A percentile compares a stretch with the other conserved stretches of the same genome.
These are phyloP conservation scores for Daptonema setosum DNA, from an alignment of 2,888 invertebrate species.

Conservation along the genomic window DNA sequence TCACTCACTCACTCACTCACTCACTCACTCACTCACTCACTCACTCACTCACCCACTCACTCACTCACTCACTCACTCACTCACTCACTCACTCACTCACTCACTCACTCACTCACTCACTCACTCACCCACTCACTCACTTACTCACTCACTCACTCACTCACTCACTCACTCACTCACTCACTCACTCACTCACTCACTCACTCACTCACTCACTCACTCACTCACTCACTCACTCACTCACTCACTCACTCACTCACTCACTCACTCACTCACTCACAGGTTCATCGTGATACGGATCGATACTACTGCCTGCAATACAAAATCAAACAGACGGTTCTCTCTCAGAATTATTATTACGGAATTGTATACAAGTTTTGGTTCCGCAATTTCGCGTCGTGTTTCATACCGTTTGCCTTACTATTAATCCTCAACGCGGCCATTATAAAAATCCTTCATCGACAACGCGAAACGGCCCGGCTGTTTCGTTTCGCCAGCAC, in stretches of 20 bases:
- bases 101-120: too few species aligned
- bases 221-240: neutral
- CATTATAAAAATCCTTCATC: neutral
- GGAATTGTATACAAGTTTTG: neutral
- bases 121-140: neutral
- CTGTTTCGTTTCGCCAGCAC: conserved; percentile 1
- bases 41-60: neutral
- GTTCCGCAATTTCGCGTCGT: neutral
- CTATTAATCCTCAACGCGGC: neutral
- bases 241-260: neutral
- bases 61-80: neutral
- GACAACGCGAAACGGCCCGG: neutral
- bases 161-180: neutral
- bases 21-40: neutral
- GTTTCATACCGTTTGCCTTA: neutral
- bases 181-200: neutral
- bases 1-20: neutral
- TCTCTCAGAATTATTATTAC: neutral
- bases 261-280: neutral
- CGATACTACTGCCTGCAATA: neutral
- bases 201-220: neutral
- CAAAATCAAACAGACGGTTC: neutral
- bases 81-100: neutral
- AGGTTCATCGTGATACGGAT: neutral
- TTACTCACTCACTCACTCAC: neutral